Evolutionary conservation across 2,797 vertebrate genomes (phyloP).

Genomic region (Carduelis carduelis): DNA sequence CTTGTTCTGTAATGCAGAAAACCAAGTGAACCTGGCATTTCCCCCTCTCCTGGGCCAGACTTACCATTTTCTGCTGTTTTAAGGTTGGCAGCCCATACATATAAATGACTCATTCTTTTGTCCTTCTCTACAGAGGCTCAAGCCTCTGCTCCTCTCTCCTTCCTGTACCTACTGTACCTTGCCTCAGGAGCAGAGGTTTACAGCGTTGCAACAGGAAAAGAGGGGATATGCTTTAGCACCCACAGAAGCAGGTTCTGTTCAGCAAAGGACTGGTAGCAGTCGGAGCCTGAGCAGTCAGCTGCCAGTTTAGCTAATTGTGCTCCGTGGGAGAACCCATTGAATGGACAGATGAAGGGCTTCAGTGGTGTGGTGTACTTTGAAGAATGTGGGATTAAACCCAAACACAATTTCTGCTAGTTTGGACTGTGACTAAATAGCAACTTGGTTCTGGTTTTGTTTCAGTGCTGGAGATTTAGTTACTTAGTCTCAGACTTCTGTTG

Average conservation of each 20-base stretch:
- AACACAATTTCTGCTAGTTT: background rate
- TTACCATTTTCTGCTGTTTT: background rate
- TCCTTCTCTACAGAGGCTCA: background rate
- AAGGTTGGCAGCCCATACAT: background rate
- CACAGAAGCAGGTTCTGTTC: background rate
- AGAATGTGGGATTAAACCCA: background rate
- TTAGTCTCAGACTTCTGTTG: background rate
- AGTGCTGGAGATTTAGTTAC: background rate
- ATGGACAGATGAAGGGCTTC: background rate
- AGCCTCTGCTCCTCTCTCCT: background rate
- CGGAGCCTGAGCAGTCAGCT: background rate
- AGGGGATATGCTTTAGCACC: background rate
- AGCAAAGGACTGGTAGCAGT: background rate
- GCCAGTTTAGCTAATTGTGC: background rate
- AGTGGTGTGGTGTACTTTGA: background rate
- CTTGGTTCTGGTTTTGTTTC: background rate
- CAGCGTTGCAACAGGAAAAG: background rate
- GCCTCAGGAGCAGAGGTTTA: background rate
- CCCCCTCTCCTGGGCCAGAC: background rate
- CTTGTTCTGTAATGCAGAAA: background rate
- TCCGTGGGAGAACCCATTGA: accelerated
- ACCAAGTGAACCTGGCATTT: accelerated
- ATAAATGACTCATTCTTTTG: background rate
- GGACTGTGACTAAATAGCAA: background rate
- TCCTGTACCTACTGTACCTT: background rate